Evolutionary conservation across 2,113 vertebrate genomes (phyloP).

Genomic region (Vulpes vulpes): DNA sequence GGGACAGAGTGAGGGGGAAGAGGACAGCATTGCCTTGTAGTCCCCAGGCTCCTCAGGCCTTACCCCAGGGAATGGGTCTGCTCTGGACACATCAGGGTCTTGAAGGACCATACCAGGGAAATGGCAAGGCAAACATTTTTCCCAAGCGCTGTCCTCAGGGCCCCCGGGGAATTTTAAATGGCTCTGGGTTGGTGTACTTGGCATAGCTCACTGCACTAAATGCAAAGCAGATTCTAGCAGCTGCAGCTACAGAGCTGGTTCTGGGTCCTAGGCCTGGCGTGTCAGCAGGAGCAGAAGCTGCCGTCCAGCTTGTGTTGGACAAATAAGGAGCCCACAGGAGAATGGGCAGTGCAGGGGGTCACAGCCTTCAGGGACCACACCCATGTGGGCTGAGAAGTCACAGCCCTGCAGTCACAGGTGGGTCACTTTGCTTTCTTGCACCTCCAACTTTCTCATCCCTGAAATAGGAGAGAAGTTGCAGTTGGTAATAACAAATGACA

Average conservation of each 20-base stretch:
- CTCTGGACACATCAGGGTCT: conserved; percentile 63
- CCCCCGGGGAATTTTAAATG: conserved; percentile 85
- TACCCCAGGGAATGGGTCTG: conserved; percentile 54
- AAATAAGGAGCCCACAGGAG: neutral
- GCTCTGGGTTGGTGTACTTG: conserved; percentile 85
- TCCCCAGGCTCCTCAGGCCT: neutral
- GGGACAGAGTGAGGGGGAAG: too few species aligned
- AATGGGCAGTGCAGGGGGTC: neutral
- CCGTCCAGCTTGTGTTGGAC: conserved; percentile 37
- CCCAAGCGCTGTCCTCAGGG: conserved; percentile 81
- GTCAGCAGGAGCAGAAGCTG: neutral
- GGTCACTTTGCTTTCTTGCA: neutral
- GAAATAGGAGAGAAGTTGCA: neutral
- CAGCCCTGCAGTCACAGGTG: rapidly evolving
- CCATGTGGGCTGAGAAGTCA: neutral
- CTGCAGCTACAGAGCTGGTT: conserved; percentile 77
- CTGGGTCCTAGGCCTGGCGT: neutral
- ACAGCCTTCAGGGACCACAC: rapidly evolving
- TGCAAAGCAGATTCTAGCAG: conserved; percentile 84
- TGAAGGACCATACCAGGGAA: conserved; percentile 78
- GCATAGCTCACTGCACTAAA: conserved; percentile 86
- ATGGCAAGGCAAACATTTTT: conserved; percentile 81
- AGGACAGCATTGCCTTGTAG: neutral
- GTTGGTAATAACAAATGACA: too few species aligned
- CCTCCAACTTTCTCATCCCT: neutral